Conservation (phyloP, 1,140 invertebrate species). For the Drosophila willistoni region DNA sequence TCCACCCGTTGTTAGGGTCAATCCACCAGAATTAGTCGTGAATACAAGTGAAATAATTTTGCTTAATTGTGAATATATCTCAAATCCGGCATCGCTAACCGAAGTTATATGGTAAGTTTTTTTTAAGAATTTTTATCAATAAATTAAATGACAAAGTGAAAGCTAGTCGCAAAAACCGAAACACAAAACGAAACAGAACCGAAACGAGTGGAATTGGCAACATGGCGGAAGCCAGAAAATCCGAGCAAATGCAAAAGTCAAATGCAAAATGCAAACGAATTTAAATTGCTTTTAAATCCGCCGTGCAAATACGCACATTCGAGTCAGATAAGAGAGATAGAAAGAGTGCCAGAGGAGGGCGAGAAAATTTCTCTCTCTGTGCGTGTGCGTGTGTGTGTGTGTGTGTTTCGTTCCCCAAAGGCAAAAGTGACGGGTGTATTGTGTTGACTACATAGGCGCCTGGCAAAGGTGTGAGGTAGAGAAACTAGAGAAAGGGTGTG, state of each 20-base stretch:
- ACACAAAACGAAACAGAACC: constrained; percentile 1
- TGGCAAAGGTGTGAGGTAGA: constrained; percentile 35
- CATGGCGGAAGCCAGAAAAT: constrained; percentile 15
- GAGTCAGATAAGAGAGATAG: constrained; percentile 24
- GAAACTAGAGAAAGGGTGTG: not conserved
- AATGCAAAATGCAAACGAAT: constrained; percentile 58
- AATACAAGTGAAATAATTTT: constrained; percentile 90
- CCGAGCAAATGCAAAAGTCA: constrained; percentile 52
- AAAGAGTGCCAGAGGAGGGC: not conserved
- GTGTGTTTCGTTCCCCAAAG: constrained; percentile 14
- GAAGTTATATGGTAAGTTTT: constrained; percentile 90
- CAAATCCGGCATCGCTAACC: constrained; percentile 91
- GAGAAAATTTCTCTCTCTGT: not conserved
- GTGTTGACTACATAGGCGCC: constrained; percentile 36
- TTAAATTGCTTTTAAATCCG: constrained; percentile 62
- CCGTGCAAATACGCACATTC: constrained; percentile 35
- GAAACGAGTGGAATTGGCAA: not conserved
- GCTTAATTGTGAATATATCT: constrained; percentile 91
- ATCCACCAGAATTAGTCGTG: constrained; percentile 89
- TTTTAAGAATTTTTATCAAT: constrained; percentile 1
- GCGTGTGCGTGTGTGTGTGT: not conserved
- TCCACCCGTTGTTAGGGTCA: constrained; percentile 90
- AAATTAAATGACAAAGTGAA: too few relatives aligned
- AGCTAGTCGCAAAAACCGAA: not conserved
- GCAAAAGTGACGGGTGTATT: constrained; percentile 49